These are phyloP conservation scores for Synodontis membranacea DNA, from an alignment of 2,113 vertebrate species.

Conservation along the genomic window DNA sequence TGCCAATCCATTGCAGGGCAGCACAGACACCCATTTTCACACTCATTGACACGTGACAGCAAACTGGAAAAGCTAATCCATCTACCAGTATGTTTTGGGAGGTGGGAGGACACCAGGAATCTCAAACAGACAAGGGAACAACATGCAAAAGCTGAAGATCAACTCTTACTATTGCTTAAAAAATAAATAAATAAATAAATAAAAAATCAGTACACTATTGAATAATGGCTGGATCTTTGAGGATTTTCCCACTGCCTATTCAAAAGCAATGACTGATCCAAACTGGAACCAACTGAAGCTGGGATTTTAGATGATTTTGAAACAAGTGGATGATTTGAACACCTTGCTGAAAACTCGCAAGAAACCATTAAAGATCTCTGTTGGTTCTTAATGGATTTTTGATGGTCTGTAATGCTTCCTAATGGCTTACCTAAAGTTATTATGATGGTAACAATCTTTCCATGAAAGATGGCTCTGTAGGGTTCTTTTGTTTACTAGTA, in stretches of 20 bases:
- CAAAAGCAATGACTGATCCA: not conserved
- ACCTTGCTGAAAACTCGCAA: not conserved
- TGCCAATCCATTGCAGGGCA: not conserved
- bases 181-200: not conserved
- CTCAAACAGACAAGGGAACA: not conserved
- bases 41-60: not conserved
- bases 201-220: not conserved
- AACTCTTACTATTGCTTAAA: not conserved
- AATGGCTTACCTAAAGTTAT: not conserved
- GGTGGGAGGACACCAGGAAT: not conserved
- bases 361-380: not conserved
- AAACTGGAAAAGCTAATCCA: not conserved
- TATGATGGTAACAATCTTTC: slow-evolving; percentile 5
- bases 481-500: not conserved
- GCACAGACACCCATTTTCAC: not conserved
- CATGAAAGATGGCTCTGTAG: not conserved
- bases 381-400: not conserved
- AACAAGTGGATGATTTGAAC: not conserved
- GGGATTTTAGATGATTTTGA: not conserved
- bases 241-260: not conserved
- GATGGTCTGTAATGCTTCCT: slow-evolving; percentile 8
- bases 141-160: not conserved
- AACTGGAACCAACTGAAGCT: not conserved
- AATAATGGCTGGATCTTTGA: not conserved
- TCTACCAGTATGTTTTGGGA: not conserved